Conservation (phyloP, 2,888 invertebrate species). For the Pogonocherus hispidulus region DNA sequence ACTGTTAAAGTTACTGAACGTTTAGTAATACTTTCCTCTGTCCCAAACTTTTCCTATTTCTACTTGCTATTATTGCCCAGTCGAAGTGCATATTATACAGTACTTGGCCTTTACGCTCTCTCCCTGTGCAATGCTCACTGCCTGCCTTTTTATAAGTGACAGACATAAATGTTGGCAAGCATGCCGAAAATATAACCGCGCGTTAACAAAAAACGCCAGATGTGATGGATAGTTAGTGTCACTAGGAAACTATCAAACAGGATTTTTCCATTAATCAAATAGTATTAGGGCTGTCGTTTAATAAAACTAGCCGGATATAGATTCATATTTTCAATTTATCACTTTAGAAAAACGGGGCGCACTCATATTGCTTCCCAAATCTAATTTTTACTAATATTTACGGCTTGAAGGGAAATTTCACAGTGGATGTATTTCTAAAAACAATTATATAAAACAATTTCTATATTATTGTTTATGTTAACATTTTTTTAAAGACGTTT, state of each 20-base stretch:
- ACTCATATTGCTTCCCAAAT: background rate
- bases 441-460: too few relatives aligned
- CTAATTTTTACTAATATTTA: background rate
- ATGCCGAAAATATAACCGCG: conserved; percentile 1
- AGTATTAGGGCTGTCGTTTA: conserved; percentile 1
- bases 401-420: too few relatives aligned
- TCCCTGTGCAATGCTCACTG: background rate
- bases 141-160: background rate
- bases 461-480: too few relatives aligned
- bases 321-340: conserved; percentile 1
- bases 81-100: too few relatives aligned
- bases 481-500: too few relatives aligned
- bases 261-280: conserved; percentile 4
- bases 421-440: too few relatives aligned
- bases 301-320: conserved; percentile 4
- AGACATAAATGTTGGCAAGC: background rate
- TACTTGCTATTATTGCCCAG: too few relatives aligned
- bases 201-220: background rate
- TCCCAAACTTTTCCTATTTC: too few relatives aligned
- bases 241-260: background rate
- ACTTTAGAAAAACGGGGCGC: background rate
- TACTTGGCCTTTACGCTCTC: too few relatives aligned
- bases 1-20: too few relatives aligned
- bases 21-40: too few relatives aligned
- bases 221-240: conserved; percentile 4